Percentiles rank a stretch among this genome's conserved stretches.
Conservation (phyloP, 2,888 invertebrate species). For the Drosophila algonquin region DNA sequence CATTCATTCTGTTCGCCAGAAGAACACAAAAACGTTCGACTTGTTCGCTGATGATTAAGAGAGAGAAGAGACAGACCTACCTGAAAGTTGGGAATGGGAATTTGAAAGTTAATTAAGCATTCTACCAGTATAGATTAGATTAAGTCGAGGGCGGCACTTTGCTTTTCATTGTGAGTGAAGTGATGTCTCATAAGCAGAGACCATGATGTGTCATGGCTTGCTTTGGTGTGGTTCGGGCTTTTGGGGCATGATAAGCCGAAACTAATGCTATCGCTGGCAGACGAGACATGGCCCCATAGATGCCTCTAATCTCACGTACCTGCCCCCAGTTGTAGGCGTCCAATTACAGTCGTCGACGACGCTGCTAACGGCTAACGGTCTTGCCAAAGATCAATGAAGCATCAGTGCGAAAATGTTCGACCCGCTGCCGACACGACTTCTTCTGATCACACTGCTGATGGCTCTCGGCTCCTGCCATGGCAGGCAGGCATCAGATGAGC, state of each 20-base stretch:
- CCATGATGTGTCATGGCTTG: slow-evolving; percentile 54
- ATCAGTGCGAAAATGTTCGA: slow-evolving; percentile 67
- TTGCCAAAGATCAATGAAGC: slow-evolving; percentile 40
- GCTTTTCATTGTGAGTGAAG: background rate
- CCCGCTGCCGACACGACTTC: slow-evolving; percentile 46
- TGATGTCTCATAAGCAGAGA: slow-evolving; percentile 35
- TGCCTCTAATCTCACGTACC: slow-evolving; percentile 65
- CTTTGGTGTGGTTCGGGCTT: slow-evolving; percentile 1
- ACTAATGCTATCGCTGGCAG: slow-evolving; percentile 57
- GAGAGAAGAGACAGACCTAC: background rate
- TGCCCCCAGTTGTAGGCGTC: slow-evolving; percentile 34
- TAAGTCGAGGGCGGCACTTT: background rate
- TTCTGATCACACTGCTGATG: slow-evolving; percentile 35
- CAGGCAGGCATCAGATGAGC: background rate
- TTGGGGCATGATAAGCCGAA: slow-evolving; percentile 32
- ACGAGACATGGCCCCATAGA: slow-evolving; percentile 44
- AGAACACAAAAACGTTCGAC: slow-evolving; percentile 58
- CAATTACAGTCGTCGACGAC: slow-evolving; percentile 34
- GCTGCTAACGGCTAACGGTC: slow-evolving; percentile 52
- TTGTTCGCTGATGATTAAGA: background rate
- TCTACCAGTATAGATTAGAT: background rate
- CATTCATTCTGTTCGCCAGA: slow-evolving; percentile 63
- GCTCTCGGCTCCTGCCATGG: slow-evolving; percentile 12
- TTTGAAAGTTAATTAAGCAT: background rate
- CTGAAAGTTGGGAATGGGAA: background rate